Evolutionary conservation across 2,113 vertebrate genomes (phyloP).

Genomic region (Hemicordylus capensis): DNA sequence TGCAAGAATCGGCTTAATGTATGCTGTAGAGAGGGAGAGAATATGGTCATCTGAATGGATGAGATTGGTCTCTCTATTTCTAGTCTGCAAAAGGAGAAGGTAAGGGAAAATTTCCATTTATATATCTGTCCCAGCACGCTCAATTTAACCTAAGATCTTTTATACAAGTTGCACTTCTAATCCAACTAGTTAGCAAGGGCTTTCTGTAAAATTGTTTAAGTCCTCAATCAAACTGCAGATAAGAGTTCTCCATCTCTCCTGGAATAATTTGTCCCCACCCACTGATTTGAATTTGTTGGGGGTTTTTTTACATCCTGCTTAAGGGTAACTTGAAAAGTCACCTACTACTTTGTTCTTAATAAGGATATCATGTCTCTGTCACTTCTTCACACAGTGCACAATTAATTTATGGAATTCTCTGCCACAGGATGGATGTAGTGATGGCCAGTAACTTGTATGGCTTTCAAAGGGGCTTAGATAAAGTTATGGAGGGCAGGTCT

Average conservation of each 20-base stretch:
- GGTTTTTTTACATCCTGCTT: not conserved
- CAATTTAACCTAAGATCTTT: not conserved
- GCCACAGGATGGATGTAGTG: too few relatives aligned
- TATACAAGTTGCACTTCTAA: not conserved
- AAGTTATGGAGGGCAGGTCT: too few relatives aligned
- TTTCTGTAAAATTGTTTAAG: not conserved
- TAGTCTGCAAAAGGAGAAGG: not conserved
- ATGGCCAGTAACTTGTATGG: too few relatives aligned
- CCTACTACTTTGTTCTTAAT: not conserved
- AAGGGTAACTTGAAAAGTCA: not conserved
- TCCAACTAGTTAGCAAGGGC: not conserved
- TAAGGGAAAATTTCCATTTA: not conserved
- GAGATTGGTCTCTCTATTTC: not conserved
- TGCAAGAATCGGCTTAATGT: too few relatives aligned
- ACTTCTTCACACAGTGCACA: too few relatives aligned
- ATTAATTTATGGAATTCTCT: too few relatives aligned
- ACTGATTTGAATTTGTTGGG: not conserved
- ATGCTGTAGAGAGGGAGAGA: too few relatives aligned
- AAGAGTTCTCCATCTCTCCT: not conserved
- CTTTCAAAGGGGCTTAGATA: too few relatives aligned
- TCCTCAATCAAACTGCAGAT: not conserved
- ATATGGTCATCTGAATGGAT: not conserved
- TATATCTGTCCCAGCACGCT: not conserved
- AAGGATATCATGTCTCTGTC: not conserved
- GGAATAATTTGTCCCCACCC: too few relatives aligned